A percentile compares a stretch with the other conserved stretches of the same genome.
These are phyloP conservation scores for Dascyllus trimaculatus DNA, from an alignment of 2,113 vertebrate genomes.

Conservation along the genomic window DNA sequence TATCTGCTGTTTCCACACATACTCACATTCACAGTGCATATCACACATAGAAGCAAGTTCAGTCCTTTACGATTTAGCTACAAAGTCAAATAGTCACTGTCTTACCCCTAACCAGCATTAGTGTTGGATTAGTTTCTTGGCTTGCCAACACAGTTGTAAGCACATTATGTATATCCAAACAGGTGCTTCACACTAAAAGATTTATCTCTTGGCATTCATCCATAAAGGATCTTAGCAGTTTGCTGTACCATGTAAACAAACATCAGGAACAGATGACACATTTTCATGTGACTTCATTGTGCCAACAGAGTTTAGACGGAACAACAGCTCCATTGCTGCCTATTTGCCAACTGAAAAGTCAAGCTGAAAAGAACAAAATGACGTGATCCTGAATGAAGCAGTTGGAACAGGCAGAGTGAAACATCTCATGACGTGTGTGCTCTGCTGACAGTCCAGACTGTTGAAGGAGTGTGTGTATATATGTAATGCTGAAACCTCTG, in stretches of 20 bases:
- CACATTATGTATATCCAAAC: background rate
- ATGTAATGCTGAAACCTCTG: too few relatives aligned
- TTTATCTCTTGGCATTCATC: background rate
- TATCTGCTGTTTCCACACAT: background rate
- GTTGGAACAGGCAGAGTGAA: background rate
- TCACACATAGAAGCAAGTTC: background rate
- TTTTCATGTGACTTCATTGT: conserved; percentile 11
- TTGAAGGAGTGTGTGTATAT: too few relatives aligned
- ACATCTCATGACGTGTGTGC: too few relatives aligned
- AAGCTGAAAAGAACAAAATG: conserved; percentile 5
- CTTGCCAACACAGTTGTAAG: background rate
- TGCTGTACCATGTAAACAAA: conserved; percentile 12
- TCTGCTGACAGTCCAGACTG: too few relatives aligned
- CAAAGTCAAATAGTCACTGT: background rate
- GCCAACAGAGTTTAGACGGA: background rate
- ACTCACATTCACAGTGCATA: background rate
- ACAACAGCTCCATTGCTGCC: background rate
- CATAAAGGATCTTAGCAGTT: background rate
- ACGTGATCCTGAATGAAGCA: background rate
- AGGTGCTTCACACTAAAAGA: background rate
- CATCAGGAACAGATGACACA: conserved; percentile 1
- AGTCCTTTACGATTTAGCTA: too few relatives aligned
- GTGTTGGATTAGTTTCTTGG: background rate
- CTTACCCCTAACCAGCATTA: too few relatives aligned
- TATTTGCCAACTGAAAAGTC: too few relatives aligned